Percentiles rank a stretch among this genome's conserved stretches.
These are phyloP conservation scores for Parthenolecanium corni DNA, from an alignment of 2,888 invertebrate genomes.

Conservation along the genomic window DNA sequence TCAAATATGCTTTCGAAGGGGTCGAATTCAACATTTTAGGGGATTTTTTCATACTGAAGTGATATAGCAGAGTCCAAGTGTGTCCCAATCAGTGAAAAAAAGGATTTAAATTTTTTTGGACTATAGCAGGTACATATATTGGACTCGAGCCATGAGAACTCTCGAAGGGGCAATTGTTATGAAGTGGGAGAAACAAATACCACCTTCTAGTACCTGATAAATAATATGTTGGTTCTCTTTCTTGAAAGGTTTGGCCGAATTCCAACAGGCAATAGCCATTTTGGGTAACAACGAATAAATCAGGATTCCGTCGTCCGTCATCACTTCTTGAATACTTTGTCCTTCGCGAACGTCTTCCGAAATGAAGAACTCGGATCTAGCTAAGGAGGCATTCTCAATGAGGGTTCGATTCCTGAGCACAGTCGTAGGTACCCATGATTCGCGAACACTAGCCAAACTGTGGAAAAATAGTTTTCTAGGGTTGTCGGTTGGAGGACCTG, in stretches of 20 bases:
- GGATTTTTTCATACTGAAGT: too few relatives aligned
- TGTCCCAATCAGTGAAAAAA: too few relatives aligned
- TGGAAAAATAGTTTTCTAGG: slow-evolving; percentile 54
- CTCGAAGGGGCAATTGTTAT: too few relatives aligned
- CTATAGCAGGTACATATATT: too few relatives aligned
- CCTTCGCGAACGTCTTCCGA: slow-evolving; percentile 48
- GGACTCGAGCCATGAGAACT: too few relatives aligned
- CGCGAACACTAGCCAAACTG: slow-evolving; percentile 52
- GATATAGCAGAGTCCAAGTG: too few relatives aligned
- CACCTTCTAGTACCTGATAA: not conserved
- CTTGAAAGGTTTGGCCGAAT: slow-evolving; percentile 34
- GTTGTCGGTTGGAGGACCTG: slow-evolving; percentile 32
- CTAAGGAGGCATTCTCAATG: slow-evolving; percentile 31
- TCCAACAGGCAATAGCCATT: slow-evolving; percentile 39
- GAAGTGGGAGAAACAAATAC: too few relatives aligned
- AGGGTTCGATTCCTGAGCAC: slow-evolving; percentile 46
- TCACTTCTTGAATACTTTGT: slow-evolving; percentile 54
- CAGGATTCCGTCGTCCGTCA: slow-evolving; percentile 37
- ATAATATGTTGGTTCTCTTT: not conserved
- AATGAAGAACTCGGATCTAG: slow-evolving; percentile 40
- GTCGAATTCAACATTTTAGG: too few relatives aligned
- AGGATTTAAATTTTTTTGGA: too few relatives aligned
- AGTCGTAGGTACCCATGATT: slow-evolving; percentile 52
- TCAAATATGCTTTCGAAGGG: too few relatives aligned
- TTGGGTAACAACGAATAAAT: slow-evolving; percentile 38